Percentiles rank a stretch among this genome's conserved stretches.
Conservation (phyloP, 2,888 invertebrate genomes). For the Leptothorax acervorum region DNA sequence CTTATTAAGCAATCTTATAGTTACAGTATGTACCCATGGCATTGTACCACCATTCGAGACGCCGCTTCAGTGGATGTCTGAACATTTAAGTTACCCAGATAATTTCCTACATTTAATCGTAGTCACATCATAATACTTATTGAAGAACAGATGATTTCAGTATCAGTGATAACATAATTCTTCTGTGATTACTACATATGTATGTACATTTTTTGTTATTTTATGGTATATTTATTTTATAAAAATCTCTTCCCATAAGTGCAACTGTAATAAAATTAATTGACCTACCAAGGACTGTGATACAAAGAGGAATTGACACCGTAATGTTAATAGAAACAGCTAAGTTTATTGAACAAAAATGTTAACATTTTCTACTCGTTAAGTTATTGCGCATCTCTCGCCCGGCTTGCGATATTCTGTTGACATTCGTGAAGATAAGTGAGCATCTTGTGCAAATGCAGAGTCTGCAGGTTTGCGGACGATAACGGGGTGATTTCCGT, state of each 20-base stretch:
- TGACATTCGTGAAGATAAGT: slow-evolving; percentile 68
- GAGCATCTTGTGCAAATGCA: slow-evolving; percentile 44
- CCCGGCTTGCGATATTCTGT: slow-evolving; percentile 77
- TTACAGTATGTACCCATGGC: slow-evolving; percentile 94
- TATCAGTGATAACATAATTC: background rate
- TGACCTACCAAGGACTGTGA: background rate
- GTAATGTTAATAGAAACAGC: background rate
- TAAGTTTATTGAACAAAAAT: slow-evolving; percentile 29
- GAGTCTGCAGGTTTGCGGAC: slow-evolving; percentile 71
- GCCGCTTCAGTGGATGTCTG: slow-evolving; percentile 98
- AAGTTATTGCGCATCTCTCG: slow-evolving; percentile 78
- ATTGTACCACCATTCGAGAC: slow-evolving; percentile 94
- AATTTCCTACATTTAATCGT: slow-evolving; percentile 97
- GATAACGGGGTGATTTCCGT: slow-evolving; percentile 83
- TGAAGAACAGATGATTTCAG: slow-evolving; percentile 19
- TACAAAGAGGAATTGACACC: background rate
- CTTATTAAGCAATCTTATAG: slow-evolving; percentile 83
- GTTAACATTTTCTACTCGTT: slow-evolving; percentile 54
- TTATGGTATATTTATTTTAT: slow-evolving; percentile 36
- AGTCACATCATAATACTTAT: slow-evolving; percentile 78
- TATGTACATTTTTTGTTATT: slow-evolving; percentile 21
- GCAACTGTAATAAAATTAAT: background rate
- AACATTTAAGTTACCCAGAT: slow-evolving; percentile 99
- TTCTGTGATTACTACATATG: slow-evolving; percentile 11
- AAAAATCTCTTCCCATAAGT: background rate